These are phyloP conservation scores for Mesembrinibis cayennensis DNA, from an alignment of 2,113 vertebrate species.

Conservation along the genomic window DNA sequence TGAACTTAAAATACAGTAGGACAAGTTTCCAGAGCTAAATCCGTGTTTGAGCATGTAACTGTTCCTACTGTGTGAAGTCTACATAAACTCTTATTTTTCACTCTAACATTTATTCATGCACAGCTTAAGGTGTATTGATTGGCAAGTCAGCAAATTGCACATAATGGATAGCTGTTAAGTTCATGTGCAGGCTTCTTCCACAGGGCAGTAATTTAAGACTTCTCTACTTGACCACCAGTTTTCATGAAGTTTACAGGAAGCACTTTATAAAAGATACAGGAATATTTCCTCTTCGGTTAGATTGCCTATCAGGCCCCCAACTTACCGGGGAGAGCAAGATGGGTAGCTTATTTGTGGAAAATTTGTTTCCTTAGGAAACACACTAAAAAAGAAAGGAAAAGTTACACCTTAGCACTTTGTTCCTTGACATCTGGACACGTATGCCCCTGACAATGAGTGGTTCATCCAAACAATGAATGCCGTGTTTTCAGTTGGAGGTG, in stretches of 20 bases:
- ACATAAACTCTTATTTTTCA: not conserved
- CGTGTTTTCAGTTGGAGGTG: constrained; percentile 90
- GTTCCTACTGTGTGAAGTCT: not conserved
- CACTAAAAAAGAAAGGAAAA: not conserved
- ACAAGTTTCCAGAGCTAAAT: not conserved
- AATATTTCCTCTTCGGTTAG: not conserved
- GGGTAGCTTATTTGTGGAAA: not conserved
- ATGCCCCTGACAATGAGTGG: constrained; percentile 93
- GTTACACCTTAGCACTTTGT: not conserved
- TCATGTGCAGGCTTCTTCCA: not conserved
- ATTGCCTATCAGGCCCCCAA: not conserved
- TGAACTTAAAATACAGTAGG: not conserved
- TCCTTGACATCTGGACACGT: constrained; percentile 82
- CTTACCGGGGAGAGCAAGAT: fast-evolving
- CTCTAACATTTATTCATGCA: not conserved
- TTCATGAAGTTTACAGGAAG: not conserved
- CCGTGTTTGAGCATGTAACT: not conserved
- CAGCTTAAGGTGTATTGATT: not conserved
- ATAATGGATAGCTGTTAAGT: not conserved
- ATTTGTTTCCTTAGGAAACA: not conserved
- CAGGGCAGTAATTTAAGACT: not conserved
- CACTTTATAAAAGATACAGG: not conserved
- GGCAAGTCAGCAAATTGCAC: not conserved
- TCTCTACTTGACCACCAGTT: not conserved
- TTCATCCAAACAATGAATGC: constrained; percentile 96